Evolutionary conservation across 2,113 vertebrate species (phyloP), one percentile per base, ranked within the genome.

Genomic region (Argyrosomus japonicus): DNA sequence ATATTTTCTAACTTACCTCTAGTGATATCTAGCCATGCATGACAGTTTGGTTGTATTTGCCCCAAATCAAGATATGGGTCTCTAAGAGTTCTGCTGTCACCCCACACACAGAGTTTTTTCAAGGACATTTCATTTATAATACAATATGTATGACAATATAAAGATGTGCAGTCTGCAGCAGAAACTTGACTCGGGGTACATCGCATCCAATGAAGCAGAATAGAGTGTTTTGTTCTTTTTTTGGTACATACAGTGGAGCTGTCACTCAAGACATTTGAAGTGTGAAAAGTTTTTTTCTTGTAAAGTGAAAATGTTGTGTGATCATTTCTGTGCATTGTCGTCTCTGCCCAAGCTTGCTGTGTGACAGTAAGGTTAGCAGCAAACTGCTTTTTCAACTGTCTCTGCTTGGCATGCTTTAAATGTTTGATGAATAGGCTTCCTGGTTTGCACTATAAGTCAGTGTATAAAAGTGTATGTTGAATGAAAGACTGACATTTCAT

Each of bases 331-430:
- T 83, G 27, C 32, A 2, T 57, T 79, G 43, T 51, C 27, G 3
- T 73, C 65, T 72, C 47, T 21, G 53, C 57, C 14, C 7, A 45
- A 79, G 75, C 60, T 86, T 72, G 19, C 76, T 81, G 29, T 71
- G 65, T 77, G 63, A 54, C 48, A 47, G 17, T 48, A 48, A 75
- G 74, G 43, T 87, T 80, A 74, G 32, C 54, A 73, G 53, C 75
- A 48, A 74, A 54, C 53, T 78, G 69, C 75, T 79, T 83, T 73
- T 78, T 71, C 68, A 77, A 4, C 61, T 23, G 23, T 65, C 77
- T 80, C 78, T 86, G 88, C 90, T 92, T 92, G 73, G 89, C 89
- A 72, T 69, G 90, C 87, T 90, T 91, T 73, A 29, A 72, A n/a
- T 62, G 29, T 77, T 48, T 29, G 5, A 57, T 69, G 4, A 68